phyloP scores from a whole-genome alignment of 2,888 invertebrate species.

The Lissocephala sabroskyi region DNA sequence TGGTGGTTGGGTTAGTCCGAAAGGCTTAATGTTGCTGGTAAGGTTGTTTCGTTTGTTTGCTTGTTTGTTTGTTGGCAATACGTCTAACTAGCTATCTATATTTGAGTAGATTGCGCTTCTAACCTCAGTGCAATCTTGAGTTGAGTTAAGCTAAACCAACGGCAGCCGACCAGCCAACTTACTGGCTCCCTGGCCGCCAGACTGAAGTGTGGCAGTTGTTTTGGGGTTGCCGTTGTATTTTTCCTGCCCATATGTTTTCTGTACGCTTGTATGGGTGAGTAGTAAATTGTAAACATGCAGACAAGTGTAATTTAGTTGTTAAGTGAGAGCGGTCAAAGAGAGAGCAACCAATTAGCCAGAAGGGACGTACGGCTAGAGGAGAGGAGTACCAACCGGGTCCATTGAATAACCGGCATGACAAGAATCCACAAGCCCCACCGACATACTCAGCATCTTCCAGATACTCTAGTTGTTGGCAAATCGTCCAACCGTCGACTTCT shows the following conservation, averaged over 20 bases:
- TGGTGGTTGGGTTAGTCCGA: too few species aligned
- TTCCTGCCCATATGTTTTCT: constrained; percentile 38
- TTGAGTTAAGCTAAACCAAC: constrained; percentile 4
- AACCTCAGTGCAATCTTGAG: constrained; percentile 55
- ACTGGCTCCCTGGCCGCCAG: constrained; percentile 31
- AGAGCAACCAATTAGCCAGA: too few species aligned
- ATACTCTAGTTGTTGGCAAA: constrained; percentile 14
- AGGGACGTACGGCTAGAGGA: constrained; percentile 9
- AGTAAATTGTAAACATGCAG: constrained; percentile 61
- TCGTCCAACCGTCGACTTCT: constrained; percentile 57
- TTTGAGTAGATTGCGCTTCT: constrained; percentile 66
- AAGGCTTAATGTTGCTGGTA: too few species aligned
- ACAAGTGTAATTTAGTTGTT: constrained; percentile 67
- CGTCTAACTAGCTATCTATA: constrained; percentile 64
- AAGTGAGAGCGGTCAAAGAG: too few species aligned
- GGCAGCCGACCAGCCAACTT: constrained; percentile 18
- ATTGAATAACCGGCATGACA: too few species aligned
- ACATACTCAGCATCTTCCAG: too few species aligned
- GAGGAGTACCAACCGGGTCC: background rate
- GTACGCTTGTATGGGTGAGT: constrained; percentile 14
- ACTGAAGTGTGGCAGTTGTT: constrained; percentile 29
- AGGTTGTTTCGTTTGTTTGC: constrained; percentile 20
- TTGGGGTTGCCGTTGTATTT: constrained; percentile 28
- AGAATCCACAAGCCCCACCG: constrained; percentile 31
- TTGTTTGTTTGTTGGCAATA: constrained; percentile 17